Conservation (phyloP, 1,140 invertebrate genomes). For the Stegodyphus mimosarum region DNA sequence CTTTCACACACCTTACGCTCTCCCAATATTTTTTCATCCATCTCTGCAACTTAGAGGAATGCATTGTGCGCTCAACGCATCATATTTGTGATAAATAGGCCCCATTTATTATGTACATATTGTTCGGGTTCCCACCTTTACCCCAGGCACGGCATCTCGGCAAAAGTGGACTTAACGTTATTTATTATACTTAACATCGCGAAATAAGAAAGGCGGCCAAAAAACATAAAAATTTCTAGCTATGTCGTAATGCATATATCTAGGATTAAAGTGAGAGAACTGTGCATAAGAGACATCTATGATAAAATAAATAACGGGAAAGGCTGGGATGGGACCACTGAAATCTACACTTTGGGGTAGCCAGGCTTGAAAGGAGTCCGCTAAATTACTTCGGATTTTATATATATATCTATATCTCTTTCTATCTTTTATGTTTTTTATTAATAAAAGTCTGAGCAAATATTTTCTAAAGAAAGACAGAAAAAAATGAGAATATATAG, state of each 20-base stretch:
- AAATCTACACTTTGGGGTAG: slow-evolving; percentile 3
- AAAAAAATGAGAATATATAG: neutral
- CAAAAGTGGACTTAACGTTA: slow-evolving; percentile 46
- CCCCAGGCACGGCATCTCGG: neutral
- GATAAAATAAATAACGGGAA: slow-evolving; percentile 21
- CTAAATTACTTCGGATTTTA: slow-evolving; percentile 45
- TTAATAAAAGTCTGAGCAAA: too few relatives aligned
- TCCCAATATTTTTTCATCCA: slow-evolving; percentile 1
- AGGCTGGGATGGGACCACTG: neutral
- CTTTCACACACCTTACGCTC: too few relatives aligned
- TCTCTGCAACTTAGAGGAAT: neutral
- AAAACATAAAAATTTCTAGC: slow-evolving; percentile 2
- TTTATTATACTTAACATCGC: slow-evolving; percentile 44
- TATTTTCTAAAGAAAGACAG: too few relatives aligned
- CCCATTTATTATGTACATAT: slow-evolving; percentile 50
- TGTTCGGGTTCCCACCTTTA: slow-evolving; percentile 25
- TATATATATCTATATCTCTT: too few relatives aligned
- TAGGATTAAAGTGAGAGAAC: slow-evolving; percentile 24
- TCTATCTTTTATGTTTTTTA: too few relatives aligned
- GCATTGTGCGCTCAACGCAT: slow-evolving; percentile 34
- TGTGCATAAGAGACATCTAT: neutral
- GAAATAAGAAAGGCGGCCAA: neutral
- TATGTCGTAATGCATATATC: slow-evolving; percentile 39
- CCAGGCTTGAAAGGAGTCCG: slow-evolving; percentile 26
- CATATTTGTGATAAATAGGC: slow-evolving; percentile 43